Evolutionary conservation across 2,797 vertebrate species (phyloP).

Genomic region (Parotocinclus haroldoi): DNA sequence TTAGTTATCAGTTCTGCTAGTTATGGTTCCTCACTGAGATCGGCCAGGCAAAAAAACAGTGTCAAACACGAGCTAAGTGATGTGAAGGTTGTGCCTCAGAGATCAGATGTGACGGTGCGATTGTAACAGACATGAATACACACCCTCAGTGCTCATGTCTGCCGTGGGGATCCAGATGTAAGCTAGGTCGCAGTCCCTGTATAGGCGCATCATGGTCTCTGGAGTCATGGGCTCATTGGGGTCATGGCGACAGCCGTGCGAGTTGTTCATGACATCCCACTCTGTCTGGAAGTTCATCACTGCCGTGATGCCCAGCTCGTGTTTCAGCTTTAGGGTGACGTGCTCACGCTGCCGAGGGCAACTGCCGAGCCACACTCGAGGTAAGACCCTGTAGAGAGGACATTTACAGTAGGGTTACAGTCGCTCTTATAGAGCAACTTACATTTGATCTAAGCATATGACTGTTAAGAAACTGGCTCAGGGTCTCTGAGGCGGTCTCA

Average conservation of each 20-base stretch:
- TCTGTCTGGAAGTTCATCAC: conserved; percentile 98
- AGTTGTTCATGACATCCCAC: conserved; percentile 89
- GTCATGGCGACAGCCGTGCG: conserved; percentile 82
- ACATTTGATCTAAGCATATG: no score
- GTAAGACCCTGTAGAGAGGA: conserved; percentile 76
- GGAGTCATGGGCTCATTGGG: conserved; percentile 80
- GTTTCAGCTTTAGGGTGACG: conserved; percentile 88
- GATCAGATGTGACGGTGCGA: background rate
- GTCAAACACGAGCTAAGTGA: background rate
- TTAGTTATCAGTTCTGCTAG: background rate
- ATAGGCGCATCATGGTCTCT: conserved; percentile 83
- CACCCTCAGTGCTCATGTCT: conserved; percentile 98
- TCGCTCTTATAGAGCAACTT: no score
- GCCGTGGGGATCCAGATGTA: conserved; percentile 96
- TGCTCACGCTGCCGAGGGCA: conserved; percentile 92
- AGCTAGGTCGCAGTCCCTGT: conserved; percentile 82
- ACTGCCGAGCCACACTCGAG: conserved; percentile 90
- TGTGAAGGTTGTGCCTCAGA: background rate
- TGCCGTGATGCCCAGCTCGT: conserved; percentile 86
- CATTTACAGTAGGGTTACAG: no score
- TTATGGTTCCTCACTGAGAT: background rate
- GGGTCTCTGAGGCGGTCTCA: no score
- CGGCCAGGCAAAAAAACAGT: background rate
- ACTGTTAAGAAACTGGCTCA: no score
- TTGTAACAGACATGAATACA: conserved; percentile 36